Evolutionary conservation across 2,113 vertebrate species (phyloP).

Genomic region (Ageneiosus marmoratus): DNA sequence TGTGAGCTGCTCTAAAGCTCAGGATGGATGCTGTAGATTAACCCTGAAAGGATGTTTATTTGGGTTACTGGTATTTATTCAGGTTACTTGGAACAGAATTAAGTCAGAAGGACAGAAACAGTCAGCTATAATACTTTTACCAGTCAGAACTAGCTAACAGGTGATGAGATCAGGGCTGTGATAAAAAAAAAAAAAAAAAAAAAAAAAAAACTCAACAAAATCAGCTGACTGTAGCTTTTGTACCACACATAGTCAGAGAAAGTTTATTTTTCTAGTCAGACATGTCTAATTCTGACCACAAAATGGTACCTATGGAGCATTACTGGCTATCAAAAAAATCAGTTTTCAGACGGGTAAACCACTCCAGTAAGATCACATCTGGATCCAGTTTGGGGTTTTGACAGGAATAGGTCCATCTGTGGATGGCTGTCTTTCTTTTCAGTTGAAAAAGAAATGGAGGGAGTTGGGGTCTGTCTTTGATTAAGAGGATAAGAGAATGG

Average conservation of each 20-base stretch:
- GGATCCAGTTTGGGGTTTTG: slow-evolving; percentile 16
- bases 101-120: background rate
- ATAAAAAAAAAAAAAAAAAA: background rate
- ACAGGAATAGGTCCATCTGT: slow-evolving; percentile 24
- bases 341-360: slow-evolving; percentile 52
- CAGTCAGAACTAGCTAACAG: background rate
- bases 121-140: background rate
- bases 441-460: slow-evolving; percentile 38
- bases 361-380: slow-evolving; percentile 31
- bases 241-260: background rate
- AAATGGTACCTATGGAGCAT: slow-evolving; percentile 44
- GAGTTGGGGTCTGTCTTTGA: slow-evolving; percentile 63
- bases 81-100: background rate
- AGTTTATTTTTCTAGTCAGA: background rate
- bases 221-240: background rate
- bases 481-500: slow-evolving; percentile 57
- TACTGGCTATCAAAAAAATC: slow-evolving; percentile 61
- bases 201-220: background rate
- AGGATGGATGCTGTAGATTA: slow-evolving; percentile 1
- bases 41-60: background rate
- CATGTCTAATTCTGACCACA: background rate
- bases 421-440: slow-evolving; percentile 53
- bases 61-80: background rate
- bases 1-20: background rate
- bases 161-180: background rate